These are phyloP conservation scores for Melanophora roralis DNA, from an alignment of 2,888 invertebrate genomes.

Conservation along the genomic window DNA sequence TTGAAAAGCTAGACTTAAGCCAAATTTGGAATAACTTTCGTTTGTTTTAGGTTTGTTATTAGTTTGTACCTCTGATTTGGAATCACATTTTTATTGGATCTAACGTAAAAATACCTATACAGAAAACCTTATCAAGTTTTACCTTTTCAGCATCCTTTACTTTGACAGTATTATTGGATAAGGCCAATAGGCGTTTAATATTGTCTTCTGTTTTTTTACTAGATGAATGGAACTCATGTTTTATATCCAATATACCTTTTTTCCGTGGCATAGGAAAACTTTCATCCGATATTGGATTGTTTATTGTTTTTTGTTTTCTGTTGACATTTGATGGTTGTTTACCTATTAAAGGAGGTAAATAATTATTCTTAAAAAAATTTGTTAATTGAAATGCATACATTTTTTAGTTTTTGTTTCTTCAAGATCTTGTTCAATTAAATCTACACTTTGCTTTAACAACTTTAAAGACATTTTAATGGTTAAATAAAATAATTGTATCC, in stretches of 20 bases:
- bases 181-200: conserved; percentile 55
- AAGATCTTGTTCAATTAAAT: conserved; percentile 57
- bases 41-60: too few species aligned
- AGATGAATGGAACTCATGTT: conserved; percentile 39
- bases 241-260: conserved; percentile 52
- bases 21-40: too few species aligned
- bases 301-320: conserved; percentile 1
- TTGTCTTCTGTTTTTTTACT: conserved; percentile 59
- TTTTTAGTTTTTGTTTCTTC: conserved; percentile 24
- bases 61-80: too few species aligned
- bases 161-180: conserved; percentile 59
- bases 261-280: conserved; percentile 15
- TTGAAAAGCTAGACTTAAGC: too few species aligned
- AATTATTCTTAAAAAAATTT: too few species aligned
- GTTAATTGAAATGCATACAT: too few species aligned
- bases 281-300: neutral
- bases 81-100: too few species aligned
- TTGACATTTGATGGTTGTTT: conserved; percentile 23
- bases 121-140: neutral
- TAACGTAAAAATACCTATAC: too few species aligned
- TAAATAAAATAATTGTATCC: neutral
- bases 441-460: conserved; percentile 63
- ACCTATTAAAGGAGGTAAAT: conserved; percentile 7
- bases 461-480: conserved; percentile 59
- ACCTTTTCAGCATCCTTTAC: conserved; percentile 60